Percentiles rank a stretch among this genome's conserved stretches.
phyloP scores from a whole-genome alignment of 2,113 vertebrate genomes.

The Plecturocebus donacophilus region DNA sequence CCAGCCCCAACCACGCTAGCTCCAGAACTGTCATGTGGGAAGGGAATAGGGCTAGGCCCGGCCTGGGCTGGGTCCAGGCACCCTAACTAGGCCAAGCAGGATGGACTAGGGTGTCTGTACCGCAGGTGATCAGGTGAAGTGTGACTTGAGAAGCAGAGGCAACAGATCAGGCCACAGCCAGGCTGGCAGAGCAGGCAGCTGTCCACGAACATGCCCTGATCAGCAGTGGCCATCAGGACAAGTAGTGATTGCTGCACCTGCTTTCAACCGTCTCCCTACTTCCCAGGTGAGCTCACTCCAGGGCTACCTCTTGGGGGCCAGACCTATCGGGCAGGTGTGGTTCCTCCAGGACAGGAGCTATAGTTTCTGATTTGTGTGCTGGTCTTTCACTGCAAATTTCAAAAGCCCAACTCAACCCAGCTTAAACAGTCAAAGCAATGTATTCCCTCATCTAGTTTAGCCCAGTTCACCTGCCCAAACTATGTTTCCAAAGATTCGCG shows the following conservation, averaged over 20 bases:
- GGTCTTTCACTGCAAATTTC: neutral
- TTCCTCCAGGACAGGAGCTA: neutral
- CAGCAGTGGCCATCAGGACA: neutral
- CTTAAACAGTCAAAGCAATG: neutral
- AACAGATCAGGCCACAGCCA: neutral
- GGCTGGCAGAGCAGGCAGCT: neutral
- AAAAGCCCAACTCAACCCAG: neutral
- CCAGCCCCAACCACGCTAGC: neutral
- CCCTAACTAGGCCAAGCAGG: neutral
- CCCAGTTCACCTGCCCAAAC: neutral
- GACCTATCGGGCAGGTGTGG: neutral
- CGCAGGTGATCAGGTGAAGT: neutral
- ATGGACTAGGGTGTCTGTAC: neutral
- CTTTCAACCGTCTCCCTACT: neutral
- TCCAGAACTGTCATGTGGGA: neutral
- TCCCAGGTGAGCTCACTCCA: neutral
- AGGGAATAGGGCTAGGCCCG: neutral
- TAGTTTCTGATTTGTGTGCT: neutral
- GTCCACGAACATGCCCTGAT: no score
- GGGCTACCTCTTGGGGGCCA: neutral
- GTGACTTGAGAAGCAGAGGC: neutral
- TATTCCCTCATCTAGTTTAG: neutral
- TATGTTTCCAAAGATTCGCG: neutral
- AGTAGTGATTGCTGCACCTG: neutral
- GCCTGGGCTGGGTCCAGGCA: neutral